Conservation (phyloP, 2,888 invertebrate genomes). For the Amphipyra tragopoginis region DNA sequence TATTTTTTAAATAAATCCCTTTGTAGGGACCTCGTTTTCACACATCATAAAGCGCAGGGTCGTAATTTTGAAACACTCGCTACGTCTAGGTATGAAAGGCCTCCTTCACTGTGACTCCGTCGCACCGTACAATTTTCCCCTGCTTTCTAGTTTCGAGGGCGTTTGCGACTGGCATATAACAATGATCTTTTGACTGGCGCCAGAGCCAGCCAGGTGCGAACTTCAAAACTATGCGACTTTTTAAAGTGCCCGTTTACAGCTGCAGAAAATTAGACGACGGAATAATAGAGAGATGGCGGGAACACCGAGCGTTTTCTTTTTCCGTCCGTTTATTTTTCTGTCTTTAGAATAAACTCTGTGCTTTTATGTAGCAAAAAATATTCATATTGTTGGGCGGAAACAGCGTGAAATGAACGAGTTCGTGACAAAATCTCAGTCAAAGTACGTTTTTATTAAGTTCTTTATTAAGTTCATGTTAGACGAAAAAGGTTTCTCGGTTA, state of each 20-base stretch:
- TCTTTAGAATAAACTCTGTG: conserved; percentile 32
- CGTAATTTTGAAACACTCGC: conserved; percentile 77
- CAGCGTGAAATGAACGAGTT: conserved; percentile 29
- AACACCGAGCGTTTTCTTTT: conserved; percentile 31
- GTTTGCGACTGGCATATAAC: conserved; percentile 74
- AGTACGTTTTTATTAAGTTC: conserved; percentile 42
- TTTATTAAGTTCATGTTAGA: conserved; percentile 20
- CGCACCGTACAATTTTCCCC: conserved; percentile 41
- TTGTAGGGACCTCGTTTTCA: conserved; percentile 66
- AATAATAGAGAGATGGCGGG: conserved; percentile 60
- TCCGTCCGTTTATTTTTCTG: conserved; percentile 32
- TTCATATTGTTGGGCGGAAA: conserved; percentile 38
- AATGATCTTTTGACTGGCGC: conserved; percentile 83
- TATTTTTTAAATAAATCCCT: conserved; percentile 56
- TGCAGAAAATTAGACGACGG: conserved; percentile 74
- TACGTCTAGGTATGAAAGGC: conserved; percentile 74
- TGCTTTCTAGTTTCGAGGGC: conserved; percentile 71
- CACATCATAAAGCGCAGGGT: conserved; percentile 70
- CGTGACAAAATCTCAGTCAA: conserved; percentile 34
- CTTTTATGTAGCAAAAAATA: conserved; percentile 24
- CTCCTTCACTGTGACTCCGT: conserved; percentile 62
- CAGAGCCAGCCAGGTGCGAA: conserved; percentile 65
- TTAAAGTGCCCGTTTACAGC: conserved; percentile 71
- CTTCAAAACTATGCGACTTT: conserved; percentile 68
- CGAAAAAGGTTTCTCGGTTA: conserved; percentile 15